Base-by-base conservation (phyloP, 2,113 vertebrate genomes). In the Tetrao urogallus region DNA sequence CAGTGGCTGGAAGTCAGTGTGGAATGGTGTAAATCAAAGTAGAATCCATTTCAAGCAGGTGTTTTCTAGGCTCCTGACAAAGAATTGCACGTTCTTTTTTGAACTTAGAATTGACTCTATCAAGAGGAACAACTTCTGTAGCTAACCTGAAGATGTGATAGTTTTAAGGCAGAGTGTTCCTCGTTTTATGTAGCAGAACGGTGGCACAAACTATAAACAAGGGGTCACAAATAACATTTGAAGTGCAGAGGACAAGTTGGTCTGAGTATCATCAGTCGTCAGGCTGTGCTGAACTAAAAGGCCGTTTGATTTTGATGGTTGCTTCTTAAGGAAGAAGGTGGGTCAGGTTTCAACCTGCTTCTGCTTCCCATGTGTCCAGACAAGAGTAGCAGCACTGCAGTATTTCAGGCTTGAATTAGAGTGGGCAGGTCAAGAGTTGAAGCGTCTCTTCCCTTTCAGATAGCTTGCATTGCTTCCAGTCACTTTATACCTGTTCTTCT, bases 401-500 rank as follows among this genome's bases (percentile, higher is more conserved):
- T 45, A 32, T 56, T 42, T 88, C 8, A 40, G 10, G 61, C 74
- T 78, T 48, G 52, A 92, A 50, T 93, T n/a, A 78, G 77, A 86
- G 83, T 67, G 79, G 80, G 24, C 27, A 8, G 81, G 89, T 92
- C 69, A 89, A 47, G 79, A 76, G 56, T 47, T 63, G 82, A 79
- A 89, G 10, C 38, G 19, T 27, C 78, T 87, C 69, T 48, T 88
- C 69, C 63, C 13, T 58, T 82, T 28, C 8, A 3, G 30, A 1
- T 20, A 27, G 71, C 63, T 84, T 67, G 42, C 2, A 1, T 72
- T 73, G 83, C 66, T 66, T 50, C 56, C 67, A 34, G 92, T 14
- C 63, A 88, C 84, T 93, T 63, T 80, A 67, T 71, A 88, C 75
- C 84, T 58, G 56, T 42, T 92, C 87, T 93, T 92, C 56, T 60